Conservation (phyloP, 1,140 invertebrate species). For the Anastrepha obliqua region DNA sequence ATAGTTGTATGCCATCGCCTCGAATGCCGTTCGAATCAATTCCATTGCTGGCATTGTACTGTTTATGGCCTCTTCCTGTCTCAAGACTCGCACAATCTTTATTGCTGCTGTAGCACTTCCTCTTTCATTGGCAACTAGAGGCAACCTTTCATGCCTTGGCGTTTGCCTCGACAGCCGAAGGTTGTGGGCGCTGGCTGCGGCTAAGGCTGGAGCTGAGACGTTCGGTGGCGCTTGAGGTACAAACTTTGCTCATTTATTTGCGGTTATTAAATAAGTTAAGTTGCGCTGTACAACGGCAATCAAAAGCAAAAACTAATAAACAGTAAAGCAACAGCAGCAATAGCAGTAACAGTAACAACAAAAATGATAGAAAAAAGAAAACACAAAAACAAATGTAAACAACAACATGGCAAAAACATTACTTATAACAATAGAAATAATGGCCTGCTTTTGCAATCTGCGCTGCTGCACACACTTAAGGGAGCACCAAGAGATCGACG, state of each 20-base stretch:
- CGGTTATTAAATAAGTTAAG: conserved; percentile 53
- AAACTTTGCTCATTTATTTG: conserved; percentile 48
- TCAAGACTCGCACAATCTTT: conserved; percentile 23
- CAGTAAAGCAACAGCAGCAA: background rate
- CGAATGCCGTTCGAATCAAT: conserved; percentile 12
- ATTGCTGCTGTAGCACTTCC: background rate
- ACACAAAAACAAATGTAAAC: background rate
- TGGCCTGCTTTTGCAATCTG: conserved; percentile 45
- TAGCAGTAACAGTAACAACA: background rate
- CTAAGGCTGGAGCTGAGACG: background rate
- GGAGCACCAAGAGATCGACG: background rate
- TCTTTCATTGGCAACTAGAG: too few species aligned
- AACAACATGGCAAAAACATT: conserved; percentile 14
- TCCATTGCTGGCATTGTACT: conserved; percentile 41
- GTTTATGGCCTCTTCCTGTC: conserved; percentile 36
- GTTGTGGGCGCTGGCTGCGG: background rate
- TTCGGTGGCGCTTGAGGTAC: background rate
- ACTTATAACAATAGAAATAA: conserved; percentile 39
- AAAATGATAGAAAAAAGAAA: background rate
- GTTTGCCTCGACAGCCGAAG: background rate
- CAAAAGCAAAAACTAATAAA: conserved; percentile 9
- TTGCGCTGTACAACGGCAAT: background rate
- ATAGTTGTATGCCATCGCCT: background rate
- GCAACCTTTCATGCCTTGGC: background rate
- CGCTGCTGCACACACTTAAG: background rate